Evolutionary conservation across 2,113 vertebrate genomes (phyloP).

Genomic region (Thunnus maccoyii): DNA sequence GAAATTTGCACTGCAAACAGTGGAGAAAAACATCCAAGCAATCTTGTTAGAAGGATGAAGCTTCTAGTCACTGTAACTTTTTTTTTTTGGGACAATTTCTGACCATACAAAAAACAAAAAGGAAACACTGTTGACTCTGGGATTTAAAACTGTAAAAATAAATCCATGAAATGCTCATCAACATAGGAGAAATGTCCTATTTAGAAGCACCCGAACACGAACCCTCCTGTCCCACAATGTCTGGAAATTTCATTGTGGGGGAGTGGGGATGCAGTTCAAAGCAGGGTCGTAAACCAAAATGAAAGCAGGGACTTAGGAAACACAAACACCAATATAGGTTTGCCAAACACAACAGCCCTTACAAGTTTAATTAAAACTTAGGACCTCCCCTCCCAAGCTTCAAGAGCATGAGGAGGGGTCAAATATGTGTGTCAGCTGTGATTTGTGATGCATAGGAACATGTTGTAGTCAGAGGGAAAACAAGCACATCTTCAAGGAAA

Average conservation of each 20-base stretch:
- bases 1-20: slow-evolving; percentile 45
- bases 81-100: neutral
- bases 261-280: slow-evolving; percentile 71
- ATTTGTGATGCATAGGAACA: slow-evolving; percentile 6
- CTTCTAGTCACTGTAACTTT: neutral
- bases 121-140: neutral
- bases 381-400: slow-evolving; percentile 15
- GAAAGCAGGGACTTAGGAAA: slow-evolving; percentile 78
- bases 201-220: neutral
- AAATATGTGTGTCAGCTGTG: slow-evolving; percentile 4
- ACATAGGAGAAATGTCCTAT: neutral
- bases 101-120: slow-evolving; percentile 2
- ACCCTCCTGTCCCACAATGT: slow-evolving; percentile 55
- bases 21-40: neutral
- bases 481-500: neutral
- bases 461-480: neutral
- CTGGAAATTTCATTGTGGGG: slow-evolving; percentile 76
- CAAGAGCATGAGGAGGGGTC: slow-evolving; percentile 23
- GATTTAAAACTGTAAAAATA: slow-evolving; percentile 11
- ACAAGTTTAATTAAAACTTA: slow-evolving; percentile 76
- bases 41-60: neutral
- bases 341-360: slow-evolving; percentile 71
- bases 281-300: slow-evolving; percentile 80
- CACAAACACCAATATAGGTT: slow-evolving; percentile 75
- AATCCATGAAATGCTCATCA: slow-evolving; percentile 3